Conservation (phyloP, 2,888 invertebrate genomes). For the Melolontha melolontha region DNA sequence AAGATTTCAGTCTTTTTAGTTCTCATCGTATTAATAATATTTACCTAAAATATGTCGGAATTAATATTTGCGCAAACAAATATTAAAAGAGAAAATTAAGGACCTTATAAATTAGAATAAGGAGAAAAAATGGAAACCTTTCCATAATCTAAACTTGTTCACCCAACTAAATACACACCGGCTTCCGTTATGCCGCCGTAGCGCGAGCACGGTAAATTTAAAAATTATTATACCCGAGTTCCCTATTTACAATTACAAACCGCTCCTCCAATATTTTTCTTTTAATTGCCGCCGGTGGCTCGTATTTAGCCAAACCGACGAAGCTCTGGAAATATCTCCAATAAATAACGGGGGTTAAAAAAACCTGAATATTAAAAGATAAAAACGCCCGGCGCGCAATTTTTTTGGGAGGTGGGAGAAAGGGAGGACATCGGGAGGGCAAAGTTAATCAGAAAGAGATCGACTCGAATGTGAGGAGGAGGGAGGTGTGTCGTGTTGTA, state of each 20-base stretch:
- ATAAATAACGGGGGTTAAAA: constrained; percentile 24
- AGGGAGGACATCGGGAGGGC: no score
- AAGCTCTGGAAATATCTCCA: constrained; percentile 36
- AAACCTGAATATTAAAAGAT: constrained; percentile 38
- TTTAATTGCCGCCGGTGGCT: constrained; percentile 41
- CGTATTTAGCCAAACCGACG: constrained; percentile 29
- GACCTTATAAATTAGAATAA: constrained; percentile 29
- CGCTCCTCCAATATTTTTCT: constrained; percentile 41
- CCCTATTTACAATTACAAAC: constrained; percentile 37
- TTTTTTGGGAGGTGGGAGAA: neutral
- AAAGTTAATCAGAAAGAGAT: constrained; percentile 29
- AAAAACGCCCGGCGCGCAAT: constrained; percentile 26
- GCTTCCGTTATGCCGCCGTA: neutral
- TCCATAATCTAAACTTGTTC: constrained; percentile 27
- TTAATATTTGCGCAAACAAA: neutral
- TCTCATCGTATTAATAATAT: no score
- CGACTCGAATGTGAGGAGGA: constrained; percentile 2
- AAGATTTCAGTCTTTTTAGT: no score
- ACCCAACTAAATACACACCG: constrained; percentile 32
- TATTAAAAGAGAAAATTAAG: neutral
- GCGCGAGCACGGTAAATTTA: constrained; percentile 36
- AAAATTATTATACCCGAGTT: constrained; percentile 40
- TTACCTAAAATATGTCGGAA: neutral
- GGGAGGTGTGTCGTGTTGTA: neutral
- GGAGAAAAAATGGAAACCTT: constrained; percentile 42